Base-by-base conservation (phyloP, 2,797 vertebrate species). In the Pipistrellus pipistrellus region DNA sequence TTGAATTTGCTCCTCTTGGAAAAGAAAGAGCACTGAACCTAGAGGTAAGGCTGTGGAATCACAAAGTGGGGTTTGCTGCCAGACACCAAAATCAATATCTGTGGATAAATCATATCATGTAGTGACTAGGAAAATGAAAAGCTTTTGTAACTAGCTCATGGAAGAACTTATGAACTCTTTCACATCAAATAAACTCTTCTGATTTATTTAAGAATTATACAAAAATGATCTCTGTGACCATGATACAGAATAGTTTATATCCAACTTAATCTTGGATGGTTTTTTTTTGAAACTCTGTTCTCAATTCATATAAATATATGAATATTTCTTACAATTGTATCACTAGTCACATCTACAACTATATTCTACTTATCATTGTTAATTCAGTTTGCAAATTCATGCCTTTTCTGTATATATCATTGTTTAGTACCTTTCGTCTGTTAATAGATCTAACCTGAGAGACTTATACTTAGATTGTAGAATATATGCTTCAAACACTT, bases 1-100 rank as follows among this genome's bases (percentile, higher is more conserved):
- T 98, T 98, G 98, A 98, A 44, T 98, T 98, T 97, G 98, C 98
- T 97, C 98, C 98, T 93, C 98, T 99, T 95, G 98, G 98, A 97
- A 98, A 98, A 97, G 98, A 98, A 92, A 96, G 98, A 96, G 98
- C 98, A 90, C 98, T 98, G 97, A 98, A 98, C 95, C 97, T 99
- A 93, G 98, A 99, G 98, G 98, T 98, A 98, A 98, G 96, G 35
- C 53, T 93, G 88, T 78, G 88, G 94, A 72, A 53, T 71, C 88
- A 87, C 59, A 6, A 69, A 88, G 66, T 51, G 17, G 83, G 82
- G 77, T 38, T 95, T 87, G 13, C 59, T 46, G 8, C 95, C 15
- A 80, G 27, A 83, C 69, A 93, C 30, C 51, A 72, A 68, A 89
- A 81, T 94, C 75, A 93, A 18, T 71, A 86, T 97, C 93, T 97